phyloP scores from a whole-genome alignment of 2,797 vertebrate species.

The Eremophila alpestris region DNA sequence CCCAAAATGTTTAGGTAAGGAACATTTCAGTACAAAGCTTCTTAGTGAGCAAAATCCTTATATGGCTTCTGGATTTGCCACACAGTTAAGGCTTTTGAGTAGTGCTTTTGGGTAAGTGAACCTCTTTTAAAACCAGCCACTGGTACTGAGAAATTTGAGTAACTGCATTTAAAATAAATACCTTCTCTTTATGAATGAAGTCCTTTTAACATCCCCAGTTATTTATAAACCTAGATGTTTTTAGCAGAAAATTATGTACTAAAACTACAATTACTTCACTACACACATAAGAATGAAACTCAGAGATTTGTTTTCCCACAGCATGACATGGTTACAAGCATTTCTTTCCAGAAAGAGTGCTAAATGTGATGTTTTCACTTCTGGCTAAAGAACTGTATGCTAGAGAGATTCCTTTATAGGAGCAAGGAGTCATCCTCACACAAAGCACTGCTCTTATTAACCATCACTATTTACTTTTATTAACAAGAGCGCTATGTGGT shows the following conservation, averaged over 20 bases:
- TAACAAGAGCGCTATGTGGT: not conserved
- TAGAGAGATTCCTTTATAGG: not conserved
- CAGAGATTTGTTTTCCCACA: slow-evolving; percentile 12
- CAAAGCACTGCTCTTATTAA: not conserved
- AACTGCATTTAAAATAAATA: slow-evolving; percentile 59
- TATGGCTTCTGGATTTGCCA: slow-evolving; percentile 23
- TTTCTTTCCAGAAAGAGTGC: slow-evolving; percentile 2
- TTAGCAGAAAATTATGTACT: slow-evolving; percentile 43
- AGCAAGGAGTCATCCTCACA: slow-evolving; percentile 15
- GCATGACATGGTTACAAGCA: not conserved
- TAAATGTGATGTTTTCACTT: slow-evolving; percentile 25
- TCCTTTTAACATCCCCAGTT: slow-evolving; percentile 36
- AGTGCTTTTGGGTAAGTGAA: slow-evolving; percentile 37
- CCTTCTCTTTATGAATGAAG: slow-evolving; percentile 56
- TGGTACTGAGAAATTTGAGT: slow-evolving; percentile 49
- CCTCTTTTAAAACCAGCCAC: slow-evolving; percentile 28
- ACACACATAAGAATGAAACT: slow-evolving; percentile 39
- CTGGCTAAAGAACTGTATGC: not conserved
- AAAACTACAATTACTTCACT: slow-evolving; percentile 46
- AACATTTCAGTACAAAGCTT: slow-evolving; percentile 31
- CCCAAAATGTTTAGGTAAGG: slow-evolving; percentile 47
- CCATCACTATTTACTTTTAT: not conserved
- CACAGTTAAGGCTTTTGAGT: slow-evolving; percentile 42
- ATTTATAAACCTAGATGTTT: slow-evolving; percentile 53
- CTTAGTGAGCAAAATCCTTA: slow-evolving; percentile 36